Percentiles rank a stretch among this genome's conserved stretches.
Evolutionary conservation across 1,140 invertebrate species (phyloP).

Genomic region (Temnothorax curvispinosus): DNA sequence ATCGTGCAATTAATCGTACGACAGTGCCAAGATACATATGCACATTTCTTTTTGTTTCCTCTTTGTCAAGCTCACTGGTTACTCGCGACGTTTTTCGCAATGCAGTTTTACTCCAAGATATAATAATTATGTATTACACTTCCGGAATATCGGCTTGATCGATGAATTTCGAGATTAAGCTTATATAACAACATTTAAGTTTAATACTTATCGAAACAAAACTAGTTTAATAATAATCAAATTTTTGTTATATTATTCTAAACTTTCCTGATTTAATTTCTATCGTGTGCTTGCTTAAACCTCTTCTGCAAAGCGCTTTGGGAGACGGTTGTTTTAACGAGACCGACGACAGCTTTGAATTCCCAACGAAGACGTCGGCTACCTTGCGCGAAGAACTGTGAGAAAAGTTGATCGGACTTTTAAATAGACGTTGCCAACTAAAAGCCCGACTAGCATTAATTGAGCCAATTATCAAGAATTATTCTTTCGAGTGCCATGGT

Average conservation of each 20-base stretch:
- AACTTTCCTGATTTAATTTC: neutral
- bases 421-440: conserved; percentile 26
- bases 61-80: neutral
- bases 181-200: neutral
- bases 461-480: conserved; percentile 40
- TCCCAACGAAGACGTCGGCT: neutral
- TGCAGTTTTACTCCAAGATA: conserved; percentile 18
- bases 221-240: neutral
- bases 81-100: neutral
- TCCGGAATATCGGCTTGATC: neutral
- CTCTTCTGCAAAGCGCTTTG: neutral
- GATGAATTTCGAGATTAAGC: neutral
- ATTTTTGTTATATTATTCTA: neutral
- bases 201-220: neutral
- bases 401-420: conserved; percentile 46
- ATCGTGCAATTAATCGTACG: conserved; percentile 13
- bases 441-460: conserved; percentile 38
- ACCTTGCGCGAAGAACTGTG: neutral
- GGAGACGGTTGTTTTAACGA: conserved; percentile 1
- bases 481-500: conserved; percentile 11
- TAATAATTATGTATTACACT: conserved; percentile 16
- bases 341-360: conserved; percentile 40
- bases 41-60: conserved; percentile 4
- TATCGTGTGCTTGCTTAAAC: neutral
- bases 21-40: neutral